phyloP scores from a whole-genome alignment of 2,113 vertebrate species.

The Pan troglodytes region NHGRI_mPanTro3-v2.1_pri NC_086015.1:183033501-183034000 shows the following conservation, averaged over 20 bases:
- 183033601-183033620: slow-evolving; percentile 33
- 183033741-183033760: not conserved
- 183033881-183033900: not conserved
- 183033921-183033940: not conserved
- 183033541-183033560: slow-evolving; percentile 42
- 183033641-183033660: not conserved
- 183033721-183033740: not conserved
- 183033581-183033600: not conserved
- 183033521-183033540: slow-evolving; percentile 37
- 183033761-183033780: not conserved
- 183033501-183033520: slow-evolving; percentile 41
- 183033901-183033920: not conserved
- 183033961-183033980: not conserved
- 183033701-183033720: slow-evolving; percentile 35
- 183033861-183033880: not conserved
- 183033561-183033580: slow-evolving; percentile 48
- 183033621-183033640: not conserved
- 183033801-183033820: not conserved
- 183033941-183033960: not conserved
- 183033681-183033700: slow-evolving; percentile 36
- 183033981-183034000: slow-evolving; percentile 43
- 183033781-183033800: not conserved
- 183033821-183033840: not conserved
- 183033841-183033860: not conserved
- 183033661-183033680: not conserved